These are phyloP conservation scores for Drosophila putrida DNA, from an alignment of 2,888 invertebrate species.

Conservation along the genomic window DNA sequence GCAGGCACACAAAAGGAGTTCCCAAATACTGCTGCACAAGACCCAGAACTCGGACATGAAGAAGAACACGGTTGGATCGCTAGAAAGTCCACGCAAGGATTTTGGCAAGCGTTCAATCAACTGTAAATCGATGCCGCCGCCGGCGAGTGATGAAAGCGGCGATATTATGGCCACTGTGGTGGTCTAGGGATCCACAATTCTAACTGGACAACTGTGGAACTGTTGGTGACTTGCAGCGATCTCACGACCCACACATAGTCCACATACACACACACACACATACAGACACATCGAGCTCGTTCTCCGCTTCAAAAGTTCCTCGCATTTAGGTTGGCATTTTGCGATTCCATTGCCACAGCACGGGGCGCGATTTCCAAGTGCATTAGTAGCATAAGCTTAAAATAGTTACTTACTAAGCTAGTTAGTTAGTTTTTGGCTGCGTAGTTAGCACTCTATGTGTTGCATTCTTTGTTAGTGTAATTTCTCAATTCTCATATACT, in stretches of 20 bases:
- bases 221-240: conserved; percentile 45
- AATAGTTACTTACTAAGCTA: conserved; percentile 25
- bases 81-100: conserved; percentile 88
- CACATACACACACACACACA: conserved; percentile 5
- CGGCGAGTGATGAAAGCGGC: conserved; percentile 81
- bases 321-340: conserved; percentile 54
- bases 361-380: conserved; percentile 73
- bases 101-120: conserved; percentile 91
- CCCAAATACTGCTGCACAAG: conserved; percentile 91
- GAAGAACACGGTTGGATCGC: conserved; percentile 91
- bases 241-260: conserved; percentile 52
- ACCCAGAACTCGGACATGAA: conserved; percentile 94
- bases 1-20: conserved; percentile 86
- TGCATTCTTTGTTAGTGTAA: conserved; percentile 63
- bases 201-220: conserved; percentile 2
- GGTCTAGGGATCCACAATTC: conserved; percentile 82
- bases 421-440: conserved; percentile 47
- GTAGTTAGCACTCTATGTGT: conserved; percentile 59
- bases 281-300: conserved; percentile 24
- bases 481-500: conserved; percentile 41
- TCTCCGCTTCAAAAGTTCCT: conserved; percentile 67
- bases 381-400: conserved; percentile 67
- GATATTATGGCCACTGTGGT: conserved; percentile 88
- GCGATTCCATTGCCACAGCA: conserved; percentile 57
- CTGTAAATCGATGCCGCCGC: conserved; percentile 84